A percentile compares a stretch with the other conserved stretches of the same genome.
phyloP scores from a whole-genome alignment of 2,113 vertebrate species.

The Catharus bicknelli region DNA sequence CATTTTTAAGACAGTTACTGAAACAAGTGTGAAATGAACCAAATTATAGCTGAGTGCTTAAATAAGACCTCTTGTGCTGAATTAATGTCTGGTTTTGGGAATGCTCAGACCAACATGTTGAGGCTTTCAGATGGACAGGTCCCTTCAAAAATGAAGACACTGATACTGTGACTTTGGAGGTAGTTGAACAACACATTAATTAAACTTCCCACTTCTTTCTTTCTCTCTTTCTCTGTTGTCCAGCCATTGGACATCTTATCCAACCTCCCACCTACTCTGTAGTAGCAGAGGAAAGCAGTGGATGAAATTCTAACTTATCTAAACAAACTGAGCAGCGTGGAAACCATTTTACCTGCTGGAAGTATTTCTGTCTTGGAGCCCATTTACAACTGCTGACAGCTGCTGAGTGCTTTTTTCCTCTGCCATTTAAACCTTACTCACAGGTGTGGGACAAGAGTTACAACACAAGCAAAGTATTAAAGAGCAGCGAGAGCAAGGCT shows the following conservation, averaged over 20 bases:
- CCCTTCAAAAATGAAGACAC: not conserved
- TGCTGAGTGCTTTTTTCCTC: not conserved
- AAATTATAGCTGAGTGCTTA: not conserved
- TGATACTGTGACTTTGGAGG: not conserved
- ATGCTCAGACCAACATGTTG: fast-evolving
- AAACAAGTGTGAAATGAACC: not conserved
- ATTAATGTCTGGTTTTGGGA: not conserved
- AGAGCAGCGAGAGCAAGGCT: not conserved
- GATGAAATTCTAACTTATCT: not conserved
- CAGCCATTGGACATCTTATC: not conserved
- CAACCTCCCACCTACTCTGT: not conserved
- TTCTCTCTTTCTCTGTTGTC: not conserved
- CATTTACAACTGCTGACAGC: not conserved
- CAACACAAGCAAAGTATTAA: not conserved
- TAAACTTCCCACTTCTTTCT: not conserved
- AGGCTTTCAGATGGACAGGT: not conserved
- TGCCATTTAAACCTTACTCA: not conserved
- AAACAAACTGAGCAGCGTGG: not conserved
- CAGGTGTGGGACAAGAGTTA: not conserved
- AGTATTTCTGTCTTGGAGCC: not conserved
- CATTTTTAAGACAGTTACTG: not conserved
- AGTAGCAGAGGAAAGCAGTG: not conserved
- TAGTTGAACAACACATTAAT: not conserved
- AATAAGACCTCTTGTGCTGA: not conserved
- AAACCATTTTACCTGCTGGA: not conserved